phyloP scores from a whole-genome alignment of 2,888 invertebrate species.

The Dolichopus griseipennis region DNA sequence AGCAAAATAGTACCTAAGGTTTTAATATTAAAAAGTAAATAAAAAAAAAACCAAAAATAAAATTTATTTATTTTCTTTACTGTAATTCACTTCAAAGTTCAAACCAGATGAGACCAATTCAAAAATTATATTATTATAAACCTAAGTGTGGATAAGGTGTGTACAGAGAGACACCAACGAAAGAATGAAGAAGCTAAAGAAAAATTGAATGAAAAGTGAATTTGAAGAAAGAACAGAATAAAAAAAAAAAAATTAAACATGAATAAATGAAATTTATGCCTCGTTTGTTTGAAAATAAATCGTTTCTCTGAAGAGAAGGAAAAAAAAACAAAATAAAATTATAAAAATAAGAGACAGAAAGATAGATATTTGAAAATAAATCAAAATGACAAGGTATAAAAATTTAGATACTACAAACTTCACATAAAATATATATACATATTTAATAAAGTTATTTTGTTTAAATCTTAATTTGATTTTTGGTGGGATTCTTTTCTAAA shows the following conservation, averaged over 20 bases:
- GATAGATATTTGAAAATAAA: not conserved
- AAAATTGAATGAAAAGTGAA: not conserved
- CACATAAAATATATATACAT: no score
- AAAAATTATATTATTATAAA: no score
- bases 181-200: no score
- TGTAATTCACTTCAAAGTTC: not conserved
- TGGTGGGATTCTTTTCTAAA: no score
- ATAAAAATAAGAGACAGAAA: no score
- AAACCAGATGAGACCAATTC: not conserved
- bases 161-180: no score
- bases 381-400: not conserved
- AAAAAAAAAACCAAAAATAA: not conserved
- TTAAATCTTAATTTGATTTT: no score
- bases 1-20: not conserved
- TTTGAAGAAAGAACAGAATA: not conserved
- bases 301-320: not conserved
- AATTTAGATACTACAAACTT: not conserved
- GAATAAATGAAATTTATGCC: not conserved
- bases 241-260: not conserved
- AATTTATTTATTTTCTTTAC: not conserved
- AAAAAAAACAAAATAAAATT: not conserved
- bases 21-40: no score
- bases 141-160: no score
- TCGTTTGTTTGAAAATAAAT: conserved; percentile 1
- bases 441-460: no score